A percentile compares a stretch with the other conserved stretches of the same genome.
phyloP scores from a whole-genome alignment of 2,113 vertebrate species.

The Dipodomys spectabilis region DNA sequence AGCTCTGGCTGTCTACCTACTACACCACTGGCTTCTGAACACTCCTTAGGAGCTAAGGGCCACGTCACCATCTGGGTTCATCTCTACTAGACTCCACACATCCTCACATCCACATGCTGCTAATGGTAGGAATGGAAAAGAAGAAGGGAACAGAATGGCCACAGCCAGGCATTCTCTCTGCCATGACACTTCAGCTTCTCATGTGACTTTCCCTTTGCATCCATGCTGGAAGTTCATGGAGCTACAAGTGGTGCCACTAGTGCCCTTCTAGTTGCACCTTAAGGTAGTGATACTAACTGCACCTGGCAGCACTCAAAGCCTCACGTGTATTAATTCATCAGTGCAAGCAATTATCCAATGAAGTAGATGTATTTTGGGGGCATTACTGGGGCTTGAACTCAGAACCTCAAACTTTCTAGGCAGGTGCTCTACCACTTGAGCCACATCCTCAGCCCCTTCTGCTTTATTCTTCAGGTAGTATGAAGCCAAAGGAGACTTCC shows the following conservation, averaged over 20 bases:
- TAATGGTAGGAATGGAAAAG: fast-evolving
- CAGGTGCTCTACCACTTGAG: too few relatives aligned
- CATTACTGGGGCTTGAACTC: too few relatives aligned
- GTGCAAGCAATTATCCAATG: background rate
- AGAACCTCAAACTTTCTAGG: too few relatives aligned
- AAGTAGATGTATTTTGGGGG: too few relatives aligned
- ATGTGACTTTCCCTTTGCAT: background rate
- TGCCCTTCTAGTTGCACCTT: too few relatives aligned
- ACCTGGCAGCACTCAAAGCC: background rate
- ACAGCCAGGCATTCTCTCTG: background rate
- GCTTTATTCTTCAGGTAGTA: too few relatives aligned
- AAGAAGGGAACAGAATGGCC: background rate
- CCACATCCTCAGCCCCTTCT: too few relatives aligned
- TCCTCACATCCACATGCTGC: fast-evolving
- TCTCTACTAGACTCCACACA: too few relatives aligned
- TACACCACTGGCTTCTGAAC: too few relatives aligned
- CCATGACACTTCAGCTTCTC: background rate
- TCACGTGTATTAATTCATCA: background rate
- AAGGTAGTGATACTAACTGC: too few relatives aligned
- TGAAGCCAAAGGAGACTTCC: too few relatives aligned
- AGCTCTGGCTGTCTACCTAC: too few relatives aligned
- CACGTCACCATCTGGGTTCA: background rate
- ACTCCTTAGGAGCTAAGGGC: background rate
- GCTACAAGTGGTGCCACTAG: background rate
- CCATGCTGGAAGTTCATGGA: background rate